A percentile compares a stretch with the other conserved stretches of the same genome.
Evolutionary conservation across 2,888 invertebrate genomes (phyloP).

Genomic region (Cenopis cana): DNA sequence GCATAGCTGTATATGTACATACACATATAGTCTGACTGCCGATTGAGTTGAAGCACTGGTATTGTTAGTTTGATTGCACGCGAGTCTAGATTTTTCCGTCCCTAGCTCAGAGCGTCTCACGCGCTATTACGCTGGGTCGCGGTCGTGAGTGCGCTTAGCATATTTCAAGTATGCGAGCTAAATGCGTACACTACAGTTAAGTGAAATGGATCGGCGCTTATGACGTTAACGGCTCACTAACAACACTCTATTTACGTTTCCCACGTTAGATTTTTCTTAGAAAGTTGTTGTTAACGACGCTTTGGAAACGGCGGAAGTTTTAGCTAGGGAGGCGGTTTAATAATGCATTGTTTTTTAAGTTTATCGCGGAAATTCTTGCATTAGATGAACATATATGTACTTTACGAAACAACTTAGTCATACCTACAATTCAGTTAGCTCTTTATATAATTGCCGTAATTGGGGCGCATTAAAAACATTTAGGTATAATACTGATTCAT

Average conservation of each 20-base stretch:
- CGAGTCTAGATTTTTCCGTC: constrained; percentile 57
- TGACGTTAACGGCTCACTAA: constrained; percentile 64
- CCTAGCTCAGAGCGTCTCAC: constrained; percentile 71
- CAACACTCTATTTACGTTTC: constrained; percentile 60
- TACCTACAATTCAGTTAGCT: background rate
- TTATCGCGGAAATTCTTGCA: constrained; percentile 3
- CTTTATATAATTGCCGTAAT: no score
- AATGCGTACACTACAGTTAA: constrained; percentile 76
- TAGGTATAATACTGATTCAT: no score
- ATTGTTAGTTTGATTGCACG: background rate
- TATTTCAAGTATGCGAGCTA: constrained; percentile 77
- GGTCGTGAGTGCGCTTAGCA: constrained; percentile 82
- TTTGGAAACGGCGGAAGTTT: constrained; percentile 8
- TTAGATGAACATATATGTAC: background rate
- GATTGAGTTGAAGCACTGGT: constrained; percentile 12
- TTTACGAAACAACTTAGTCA: background rate
- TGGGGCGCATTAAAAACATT: no score
- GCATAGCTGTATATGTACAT: no score
- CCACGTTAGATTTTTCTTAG: constrained; percentile 56
- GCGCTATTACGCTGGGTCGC: constrained; percentile 67
- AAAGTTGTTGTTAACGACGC: constrained; percentile 21
- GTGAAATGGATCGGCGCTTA: constrained; percentile 78
- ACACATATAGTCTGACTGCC: background rate
- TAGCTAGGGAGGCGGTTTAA: constrained; percentile 8
- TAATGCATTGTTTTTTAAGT: constrained; percentile 11